These are phyloP conservation scores for Colletes gigas DNA, from an alignment of 1,140 invertebrate genomes.

Conservation along the genomic window DNA sequence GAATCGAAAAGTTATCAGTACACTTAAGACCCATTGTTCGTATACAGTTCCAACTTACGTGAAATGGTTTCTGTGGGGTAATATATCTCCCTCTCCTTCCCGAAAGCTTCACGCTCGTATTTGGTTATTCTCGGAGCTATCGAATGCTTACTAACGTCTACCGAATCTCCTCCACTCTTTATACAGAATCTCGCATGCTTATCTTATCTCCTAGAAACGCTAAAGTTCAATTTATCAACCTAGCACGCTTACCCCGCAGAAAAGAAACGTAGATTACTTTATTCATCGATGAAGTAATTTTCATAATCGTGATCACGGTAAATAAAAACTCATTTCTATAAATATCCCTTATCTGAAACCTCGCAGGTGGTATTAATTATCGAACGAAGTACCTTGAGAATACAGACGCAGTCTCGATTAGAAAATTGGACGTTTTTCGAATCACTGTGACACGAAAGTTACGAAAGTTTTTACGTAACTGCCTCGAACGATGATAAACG, in stretches of 20 bases:
- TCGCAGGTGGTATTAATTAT: neutral
- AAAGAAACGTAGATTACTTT: neutral
- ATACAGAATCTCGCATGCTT: neutral
- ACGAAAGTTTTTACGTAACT: neutral
- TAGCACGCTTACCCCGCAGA: neutral
- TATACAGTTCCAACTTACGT: neutral
- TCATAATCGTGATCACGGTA: too few species aligned
- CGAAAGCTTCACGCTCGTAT: neutral
- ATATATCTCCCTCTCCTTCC: neutral
- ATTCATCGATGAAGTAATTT: neutral
- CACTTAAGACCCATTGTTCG: neutral
- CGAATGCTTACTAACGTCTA: neutral
- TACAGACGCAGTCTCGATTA: too few species aligned
- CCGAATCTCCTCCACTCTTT: neutral
- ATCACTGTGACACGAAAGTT: neutral
- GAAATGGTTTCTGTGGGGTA: neutral
- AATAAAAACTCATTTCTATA: too few species aligned
- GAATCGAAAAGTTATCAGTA: neutral
- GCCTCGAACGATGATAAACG: constrained; percentile 1
- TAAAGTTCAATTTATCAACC: neutral
- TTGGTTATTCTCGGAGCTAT: neutral
- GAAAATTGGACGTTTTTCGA: too few species aligned
- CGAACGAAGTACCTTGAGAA: too few species aligned
- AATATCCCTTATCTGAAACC: too few species aligned
- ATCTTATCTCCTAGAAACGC: neutral